phyloP scores from a whole-genome alignment of 2,888 invertebrate genomes.

The Drosophila bunnanda region DNA sequence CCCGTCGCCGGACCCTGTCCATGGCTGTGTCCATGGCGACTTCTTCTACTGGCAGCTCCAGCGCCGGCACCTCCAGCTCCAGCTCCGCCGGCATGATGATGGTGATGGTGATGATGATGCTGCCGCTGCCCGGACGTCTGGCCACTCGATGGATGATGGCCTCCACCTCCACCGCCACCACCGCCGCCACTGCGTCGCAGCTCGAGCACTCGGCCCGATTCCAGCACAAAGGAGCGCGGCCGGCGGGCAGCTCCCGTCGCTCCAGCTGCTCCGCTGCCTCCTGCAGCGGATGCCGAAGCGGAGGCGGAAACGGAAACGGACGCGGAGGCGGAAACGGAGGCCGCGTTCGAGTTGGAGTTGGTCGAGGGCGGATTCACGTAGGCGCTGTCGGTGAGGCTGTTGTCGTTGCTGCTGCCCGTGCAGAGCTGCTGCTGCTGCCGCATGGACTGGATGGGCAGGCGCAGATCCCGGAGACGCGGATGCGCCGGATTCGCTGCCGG shows the following conservation, averaged over 20 bases:
- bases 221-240: slow-evolving; percentile 87
- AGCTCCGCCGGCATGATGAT: slow-evolving; percentile 8
- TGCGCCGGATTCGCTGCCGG: slow-evolving; percentile 89
- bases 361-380: slow-evolving; percentile 83
- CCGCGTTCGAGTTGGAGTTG: slow-evolving; percentile 61
- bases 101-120: slow-evolving; percentile 19
- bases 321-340: slow-evolving; percentile 56
- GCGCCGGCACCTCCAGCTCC: background rate
- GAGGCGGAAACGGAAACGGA: slow-evolving; percentile 53
- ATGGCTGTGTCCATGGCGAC: slow-evolving; percentile 17
- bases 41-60: background rate
- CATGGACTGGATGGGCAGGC: slow-evolving; percentile 90
- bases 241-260: slow-evolving; percentile 83
- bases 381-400: slow-evolving; percentile 83
- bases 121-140: background rate
- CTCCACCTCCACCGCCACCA: slow-evolving; percentile 21
- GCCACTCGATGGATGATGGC: slow-evolving; percentile 24
- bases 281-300: slow-evolving; percentile 41
- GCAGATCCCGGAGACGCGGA: slow-evolving; percentile 89
- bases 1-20: slow-evolving; percentile 7
- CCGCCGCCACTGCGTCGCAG: slow-evolving; percentile 88
- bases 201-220: slow-evolving; percentile 90
- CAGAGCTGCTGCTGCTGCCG: slow-evolving; percentile 74
- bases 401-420: slow-evolving; percentile 79
- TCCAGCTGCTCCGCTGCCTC: background rate